Evolutionary conservation across 2,888 invertebrate genomes (phyloP).

Genomic region (Thecocarcelia acutangulata): DNA sequence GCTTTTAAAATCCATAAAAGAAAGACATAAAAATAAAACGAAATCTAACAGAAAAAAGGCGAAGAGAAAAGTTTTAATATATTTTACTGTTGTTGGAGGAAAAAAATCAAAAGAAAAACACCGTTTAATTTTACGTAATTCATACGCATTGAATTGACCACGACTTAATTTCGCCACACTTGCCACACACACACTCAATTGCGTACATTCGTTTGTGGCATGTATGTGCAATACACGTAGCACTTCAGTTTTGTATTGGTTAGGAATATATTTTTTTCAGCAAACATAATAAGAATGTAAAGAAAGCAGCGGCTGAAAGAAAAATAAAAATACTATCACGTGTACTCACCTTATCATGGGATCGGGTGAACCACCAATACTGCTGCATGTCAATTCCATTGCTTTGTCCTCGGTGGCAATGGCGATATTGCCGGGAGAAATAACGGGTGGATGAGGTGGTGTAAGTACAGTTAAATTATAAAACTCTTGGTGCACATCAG

Average conservation of each 20-base stretch:
- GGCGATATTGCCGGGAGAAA: slow-evolving; percentile 89
- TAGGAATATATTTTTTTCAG: not conserved
- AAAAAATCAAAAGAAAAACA: not conserved
- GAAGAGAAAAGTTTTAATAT: not conserved
- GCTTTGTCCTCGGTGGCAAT: slow-evolving; percentile 91
- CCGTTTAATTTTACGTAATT: not conserved
- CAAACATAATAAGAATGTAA: slow-evolving; percentile 1
- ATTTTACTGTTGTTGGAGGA: slow-evolving; percentile 4
- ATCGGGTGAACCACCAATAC: slow-evolving; percentile 94
- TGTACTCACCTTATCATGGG: slow-evolving; percentile 89
- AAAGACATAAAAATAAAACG: slow-evolving; percentile 15
- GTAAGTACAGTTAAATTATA: slow-evolving; percentile 93
- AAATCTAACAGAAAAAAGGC: not conserved
- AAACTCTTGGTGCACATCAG: slow-evolving; percentile 91
- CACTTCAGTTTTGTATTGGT: not conserved
- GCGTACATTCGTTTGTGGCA: not conserved
- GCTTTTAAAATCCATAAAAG: no score
- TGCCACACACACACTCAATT: not conserved
- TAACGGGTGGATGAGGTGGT: slow-evolving; percentile 89
- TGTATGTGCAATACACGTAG: not conserved
- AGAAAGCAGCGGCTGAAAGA: not conserved
- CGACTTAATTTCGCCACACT: slow-evolving; percentile 44
- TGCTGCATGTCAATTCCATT: slow-evolving; percentile 90
- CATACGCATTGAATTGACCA: slow-evolving; percentile 37
- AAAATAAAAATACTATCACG: not conserved